Percentiles rank a stretch among this genome's conserved stretches.
Conservation (phyloP, 2,113 vertebrate species). For the Aegotheles bennettii region DNA sequence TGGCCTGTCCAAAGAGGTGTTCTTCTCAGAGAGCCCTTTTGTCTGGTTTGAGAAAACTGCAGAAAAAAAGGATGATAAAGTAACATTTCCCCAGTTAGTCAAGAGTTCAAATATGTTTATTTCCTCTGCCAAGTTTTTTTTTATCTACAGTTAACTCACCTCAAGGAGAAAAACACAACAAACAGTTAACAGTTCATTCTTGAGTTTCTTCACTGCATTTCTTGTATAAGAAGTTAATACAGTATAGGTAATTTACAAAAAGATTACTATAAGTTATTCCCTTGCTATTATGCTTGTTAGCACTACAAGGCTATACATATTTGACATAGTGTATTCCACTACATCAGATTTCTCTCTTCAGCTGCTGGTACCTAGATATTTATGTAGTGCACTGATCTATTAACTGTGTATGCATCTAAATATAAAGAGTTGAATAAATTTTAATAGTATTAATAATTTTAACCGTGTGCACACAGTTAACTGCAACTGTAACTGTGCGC, state of each 20-base stretch:
- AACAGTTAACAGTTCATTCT: neutral
- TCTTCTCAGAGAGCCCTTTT: neutral
- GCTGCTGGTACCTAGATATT: neutral
- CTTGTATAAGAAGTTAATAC: neutral
- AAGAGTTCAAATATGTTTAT: neutral
- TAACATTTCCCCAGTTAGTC: neutral
- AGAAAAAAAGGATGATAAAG: neutral
- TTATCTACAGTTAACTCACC: neutral
- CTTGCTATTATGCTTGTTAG: neutral
- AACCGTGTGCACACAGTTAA: neutral
- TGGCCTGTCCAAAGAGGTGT: neutral
- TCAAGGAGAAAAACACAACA: neutral
- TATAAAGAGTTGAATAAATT: neutral
- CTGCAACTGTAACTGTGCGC: neutral
- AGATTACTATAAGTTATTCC: neutral
- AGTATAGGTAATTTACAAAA: neutral
- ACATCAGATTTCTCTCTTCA: neutral
- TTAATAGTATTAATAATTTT: constrained; percentile 18
- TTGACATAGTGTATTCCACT: neutral
- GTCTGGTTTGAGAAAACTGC: neutral
- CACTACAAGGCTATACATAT: neutral
- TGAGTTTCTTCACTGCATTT: neutral
- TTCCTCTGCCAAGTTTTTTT: neutral
- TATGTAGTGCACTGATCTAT: constrained; percentile 7
- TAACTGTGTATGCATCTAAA: neutral